Evolutionary conservation across 1,140 invertebrate genomes (phyloP).

Genomic region (Polyergus mexicanus): DNA sequence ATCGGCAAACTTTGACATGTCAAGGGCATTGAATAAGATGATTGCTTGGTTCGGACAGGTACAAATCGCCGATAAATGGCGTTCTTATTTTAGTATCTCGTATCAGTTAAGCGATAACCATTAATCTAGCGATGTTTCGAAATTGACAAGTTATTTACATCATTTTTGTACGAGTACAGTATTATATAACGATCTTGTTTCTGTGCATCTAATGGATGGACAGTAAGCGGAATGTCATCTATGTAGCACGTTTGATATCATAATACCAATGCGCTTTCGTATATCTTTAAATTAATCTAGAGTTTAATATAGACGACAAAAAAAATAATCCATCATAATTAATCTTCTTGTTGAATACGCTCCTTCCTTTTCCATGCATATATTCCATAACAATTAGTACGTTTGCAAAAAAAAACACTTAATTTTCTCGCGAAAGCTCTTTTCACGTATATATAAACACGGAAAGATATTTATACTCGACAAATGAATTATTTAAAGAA

Average conservation of each 20-base stretch:
- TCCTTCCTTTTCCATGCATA: neutral
- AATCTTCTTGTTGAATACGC: neutral
- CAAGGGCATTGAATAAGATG: conserved; percentile 51
- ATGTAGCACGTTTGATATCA: neutral
- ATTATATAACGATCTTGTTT: neutral
- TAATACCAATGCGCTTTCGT: neutral
- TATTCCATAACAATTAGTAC: neutral
- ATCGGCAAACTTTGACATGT: conserved; percentile 42
- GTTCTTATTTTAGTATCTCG: neutral
- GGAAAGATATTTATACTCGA: neutral
- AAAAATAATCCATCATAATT: neutral
- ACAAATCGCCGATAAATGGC: conserved; percentile 52
- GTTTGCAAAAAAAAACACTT: neutral
- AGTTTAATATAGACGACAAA: neutral
- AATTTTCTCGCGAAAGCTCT: neutral
- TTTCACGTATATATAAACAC: neutral
- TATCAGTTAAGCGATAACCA: conserved; percentile 41
- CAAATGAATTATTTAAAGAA: neutral
- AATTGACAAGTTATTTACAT: conserved; percentile 20
- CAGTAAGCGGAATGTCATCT: neutral
- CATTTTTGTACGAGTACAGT: neutral
- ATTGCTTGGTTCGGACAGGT: conserved; percentile 49
- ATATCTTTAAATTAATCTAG: neutral
- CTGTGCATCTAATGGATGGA: neutral
- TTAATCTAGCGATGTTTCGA: conserved; percentile 26